Percentiles rank a stretch among this genome's conserved stretches.
Conservation (phyloP, 2,888 invertebrate species). For the Mesochorus sp. region DNA sequence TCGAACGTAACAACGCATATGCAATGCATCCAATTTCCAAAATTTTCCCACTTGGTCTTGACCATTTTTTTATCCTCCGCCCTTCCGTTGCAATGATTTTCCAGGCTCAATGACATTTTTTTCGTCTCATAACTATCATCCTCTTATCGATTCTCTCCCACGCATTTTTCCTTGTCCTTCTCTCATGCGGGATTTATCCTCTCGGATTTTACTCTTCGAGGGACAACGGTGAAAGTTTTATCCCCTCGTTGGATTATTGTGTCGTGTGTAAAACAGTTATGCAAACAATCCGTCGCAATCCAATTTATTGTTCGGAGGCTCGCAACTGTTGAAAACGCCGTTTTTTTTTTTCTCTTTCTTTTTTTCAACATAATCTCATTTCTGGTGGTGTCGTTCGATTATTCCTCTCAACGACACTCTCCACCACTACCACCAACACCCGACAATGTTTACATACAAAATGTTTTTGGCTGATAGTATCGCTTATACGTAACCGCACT, state of each 20-base stretch:
- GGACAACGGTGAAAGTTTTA: background rate
- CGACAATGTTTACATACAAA: too few species aligned
- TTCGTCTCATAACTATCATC: constrained; percentile 41
- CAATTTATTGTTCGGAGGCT: too few species aligned
- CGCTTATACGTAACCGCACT: too few species aligned
- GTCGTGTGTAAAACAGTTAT: too few species aligned
- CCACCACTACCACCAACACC: too few species aligned
- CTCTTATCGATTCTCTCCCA: background rate
- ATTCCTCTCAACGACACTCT: too few species aligned
- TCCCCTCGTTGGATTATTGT: background rate
- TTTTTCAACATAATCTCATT: too few species aligned
- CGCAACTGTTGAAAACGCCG: too few species aligned
- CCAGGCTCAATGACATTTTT: constrained; percentile 62
- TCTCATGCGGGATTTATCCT: background rate
- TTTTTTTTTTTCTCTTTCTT: too few species aligned
- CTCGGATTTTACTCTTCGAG: background rate
- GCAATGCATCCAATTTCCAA: constrained; percentile 98
- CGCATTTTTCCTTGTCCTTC: background rate
- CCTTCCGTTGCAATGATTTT: constrained; percentile 39
- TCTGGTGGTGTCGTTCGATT: too few species aligned
- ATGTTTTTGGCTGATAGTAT: too few species aligned
- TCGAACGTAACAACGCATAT: constrained; percentile 99
- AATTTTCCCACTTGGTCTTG: constrained; percentile 86
- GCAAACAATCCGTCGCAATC: too few species aligned
- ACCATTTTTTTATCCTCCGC: constrained; percentile 48